Base-by-base conservation (phyloP, 2,113 vertebrate genomes). In the Pagrus major region DNA sequence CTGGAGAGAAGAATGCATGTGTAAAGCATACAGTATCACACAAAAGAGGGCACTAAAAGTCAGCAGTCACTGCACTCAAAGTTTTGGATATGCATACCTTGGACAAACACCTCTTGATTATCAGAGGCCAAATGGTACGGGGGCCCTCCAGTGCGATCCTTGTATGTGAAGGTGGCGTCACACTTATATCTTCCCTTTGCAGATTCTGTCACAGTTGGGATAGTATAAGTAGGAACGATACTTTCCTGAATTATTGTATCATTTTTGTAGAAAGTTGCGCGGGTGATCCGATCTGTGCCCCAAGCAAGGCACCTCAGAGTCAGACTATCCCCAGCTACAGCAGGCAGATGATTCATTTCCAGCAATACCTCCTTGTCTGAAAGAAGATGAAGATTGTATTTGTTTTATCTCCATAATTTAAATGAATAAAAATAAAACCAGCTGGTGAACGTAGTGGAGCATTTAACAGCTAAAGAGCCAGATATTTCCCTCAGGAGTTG, bases 221-320 rank as follows among this genome's bases (percentile, higher is more conserved):
- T 72, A 1, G 0, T 0, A 31, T 23, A 20, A 0, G 7, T 63
- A 2, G n/a, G 1, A 4, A 0, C 10, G 0, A 0, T 0, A 16
- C 1, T 0, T 0, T 0, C 0, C 0, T 0, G 0, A 12, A 86
- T 1, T 0, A 0, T 0, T 2, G 0, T 0, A 0, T 7, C 0
- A 8, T 86, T 0, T 74, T 69, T 83, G 44, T 61, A 88, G 78
- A 93, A 91, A 10, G 11, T 1, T 2, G 56, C 4, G 0, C 0
- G 1, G 0, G 7, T 55, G 1, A 91, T 70, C 9, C 6, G 0
- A 8, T 65, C 6, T 9, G 80, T 64, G 46, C 86, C 86, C 83
- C 80, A 78, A 46, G 20, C 63, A 0, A 42, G n/a, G 52, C 92
- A 93, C 11, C 1, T 58, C 60, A 93, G 78, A n/a, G 7, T 73